phyloP scores from a whole-genome alignment of 2,888 invertebrate species.

The Cantharis lateralis region DNA sequence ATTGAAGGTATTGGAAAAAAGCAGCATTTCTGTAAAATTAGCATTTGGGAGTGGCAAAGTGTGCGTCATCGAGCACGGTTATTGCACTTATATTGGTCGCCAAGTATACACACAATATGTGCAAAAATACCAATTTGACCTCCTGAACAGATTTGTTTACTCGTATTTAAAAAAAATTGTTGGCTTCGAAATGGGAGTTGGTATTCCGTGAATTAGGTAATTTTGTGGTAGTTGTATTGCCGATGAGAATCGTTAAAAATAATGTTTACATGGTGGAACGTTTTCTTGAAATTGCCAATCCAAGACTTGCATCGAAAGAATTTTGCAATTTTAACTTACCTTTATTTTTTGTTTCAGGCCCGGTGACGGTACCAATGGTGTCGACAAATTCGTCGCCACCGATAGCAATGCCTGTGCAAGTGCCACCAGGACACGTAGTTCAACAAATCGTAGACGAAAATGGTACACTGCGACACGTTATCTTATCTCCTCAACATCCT shows the following conservation, averaged over 20 bases:
- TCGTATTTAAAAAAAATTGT: background rate
- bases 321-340: background rate
- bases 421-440: constrained; percentile 89
- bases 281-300: background rate
- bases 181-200: background rate
- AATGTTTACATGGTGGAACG: background rate
- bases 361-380: constrained; percentile 85
- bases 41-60: constrained; percentile 14
- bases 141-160: background rate
- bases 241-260: background rate
- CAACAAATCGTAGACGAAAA: constrained; percentile 91
- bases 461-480: constrained; percentile 86
- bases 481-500: constrained; percentile 77
- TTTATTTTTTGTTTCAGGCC: constrained; percentile 63
- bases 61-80: constrained; percentile 17
- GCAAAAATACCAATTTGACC: background rate
- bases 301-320: background rate
- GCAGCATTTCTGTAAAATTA: constrained; percentile 12
- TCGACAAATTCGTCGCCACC: constrained; percentile 78
- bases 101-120: constrained; percentile 2
- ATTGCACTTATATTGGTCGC: constrained; percentile 47
- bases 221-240: background rate
- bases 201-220: background rate
- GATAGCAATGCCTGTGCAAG: constrained; percentile 87
- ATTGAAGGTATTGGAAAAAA: background rate